Percentiles rank a stretch among this genome's conserved stretches.
Evolutionary conservation across 2,113 vertebrate genomes (phyloP).

Genomic region (Triplophysa dalaica): DNA sequence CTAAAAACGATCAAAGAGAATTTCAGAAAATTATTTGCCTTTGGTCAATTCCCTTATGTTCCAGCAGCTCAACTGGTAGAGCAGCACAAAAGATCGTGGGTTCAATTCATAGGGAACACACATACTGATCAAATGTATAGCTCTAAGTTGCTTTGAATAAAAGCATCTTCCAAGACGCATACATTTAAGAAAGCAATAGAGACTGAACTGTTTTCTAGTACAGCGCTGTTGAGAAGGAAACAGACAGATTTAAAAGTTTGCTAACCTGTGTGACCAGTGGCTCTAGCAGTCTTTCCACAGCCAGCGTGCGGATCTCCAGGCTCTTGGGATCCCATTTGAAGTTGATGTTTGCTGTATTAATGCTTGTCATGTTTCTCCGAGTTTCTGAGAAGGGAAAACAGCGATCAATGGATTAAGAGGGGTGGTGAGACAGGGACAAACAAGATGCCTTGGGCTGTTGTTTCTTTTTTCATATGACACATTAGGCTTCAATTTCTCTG

Average conservation of each 20-base stretch:
- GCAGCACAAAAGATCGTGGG: too few species aligned
- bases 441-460: background rate
- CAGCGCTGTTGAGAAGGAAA: background rate
- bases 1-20: slow-evolving; percentile 64
- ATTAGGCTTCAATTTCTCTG: background rate
- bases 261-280: slow-evolving; percentile 96
- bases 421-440: background rate
- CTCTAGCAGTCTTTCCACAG: slow-evolving; percentile 93
- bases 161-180: too few species aligned
- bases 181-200: background rate
- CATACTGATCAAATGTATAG: too few species aligned
- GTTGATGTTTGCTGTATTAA: slow-evolving; percentile 92
- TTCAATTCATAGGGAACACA: too few species aligned
- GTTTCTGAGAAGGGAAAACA: slow-evolving; percentile 50
- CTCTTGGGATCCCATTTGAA: slow-evolving; percentile 99
- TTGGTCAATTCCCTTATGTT: background rate
- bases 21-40: background rate
- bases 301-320: slow-evolving; percentile 94
- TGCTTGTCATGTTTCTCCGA: slow-evolving; percentile 80
- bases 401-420: background rate
- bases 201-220: too few species aligned
- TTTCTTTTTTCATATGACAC: slow-evolving; percentile 13
- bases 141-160: too few species aligned
- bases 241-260: background rate
- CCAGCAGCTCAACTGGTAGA: too few species aligned